phyloP scores from a whole-genome alignment of 1,140 invertebrate species.

The Mactra quadrangularis region DNA sequence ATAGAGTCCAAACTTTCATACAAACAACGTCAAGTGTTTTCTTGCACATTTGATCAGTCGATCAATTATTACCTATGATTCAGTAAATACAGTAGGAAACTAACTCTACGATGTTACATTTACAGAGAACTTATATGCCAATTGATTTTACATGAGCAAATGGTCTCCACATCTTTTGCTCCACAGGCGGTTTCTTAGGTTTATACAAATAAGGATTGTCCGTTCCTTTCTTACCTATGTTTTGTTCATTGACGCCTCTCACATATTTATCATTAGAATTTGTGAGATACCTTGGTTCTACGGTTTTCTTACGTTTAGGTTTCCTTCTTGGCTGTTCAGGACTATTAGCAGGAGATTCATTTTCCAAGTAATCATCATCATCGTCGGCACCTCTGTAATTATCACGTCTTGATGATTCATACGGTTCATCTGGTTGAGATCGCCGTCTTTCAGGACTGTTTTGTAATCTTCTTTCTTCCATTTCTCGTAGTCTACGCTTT shows the following conservation, averaged over 20 bases:
- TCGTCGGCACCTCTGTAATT: neutral
- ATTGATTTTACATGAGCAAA: too few species aligned
- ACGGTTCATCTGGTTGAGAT: neutral
- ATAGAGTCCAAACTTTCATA: too few species aligned
- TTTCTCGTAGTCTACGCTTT: neutral
- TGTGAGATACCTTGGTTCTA: slow-evolving; percentile 12
- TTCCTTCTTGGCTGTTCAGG: neutral
- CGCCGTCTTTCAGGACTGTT: neutral
- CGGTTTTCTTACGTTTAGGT: neutral
- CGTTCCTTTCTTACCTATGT: slow-evolving; percentile 1
- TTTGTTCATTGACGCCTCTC: slow-evolving; percentile 17
- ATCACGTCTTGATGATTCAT: neutral
- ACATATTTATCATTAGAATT: slow-evolving; percentile 47
- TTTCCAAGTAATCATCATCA: slow-evolving; percentile 7
- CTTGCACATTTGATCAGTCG: too few species aligned
- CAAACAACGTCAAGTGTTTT: too few species aligned
- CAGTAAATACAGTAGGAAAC: too few species aligned
- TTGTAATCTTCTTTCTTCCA: neutral
- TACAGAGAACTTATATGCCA: too few species aligned
- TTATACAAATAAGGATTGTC: slow-evolving; percentile 13
- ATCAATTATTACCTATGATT: too few species aligned
- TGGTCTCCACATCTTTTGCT: too few species aligned
- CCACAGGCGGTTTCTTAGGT: neutral
- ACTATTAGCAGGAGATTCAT: neutral
- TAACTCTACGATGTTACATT: too few species aligned